Conservation (phyloP, 2,888 invertebrate genomes). For the Penaeus monodon region DNA sequence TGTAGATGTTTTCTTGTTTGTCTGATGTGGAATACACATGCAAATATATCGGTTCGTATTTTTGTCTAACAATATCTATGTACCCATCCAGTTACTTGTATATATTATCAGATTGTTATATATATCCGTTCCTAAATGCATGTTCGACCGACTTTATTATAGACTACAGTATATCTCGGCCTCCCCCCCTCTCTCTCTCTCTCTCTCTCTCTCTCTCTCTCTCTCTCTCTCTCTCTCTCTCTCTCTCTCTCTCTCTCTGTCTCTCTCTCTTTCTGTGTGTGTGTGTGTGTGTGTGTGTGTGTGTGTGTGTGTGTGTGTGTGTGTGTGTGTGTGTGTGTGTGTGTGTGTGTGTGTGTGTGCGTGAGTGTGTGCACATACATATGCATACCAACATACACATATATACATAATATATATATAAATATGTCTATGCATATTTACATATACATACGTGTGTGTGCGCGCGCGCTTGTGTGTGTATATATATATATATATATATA, state of each 20-base stretch:
- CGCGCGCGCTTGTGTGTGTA: neutral
- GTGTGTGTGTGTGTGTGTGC: neutral
- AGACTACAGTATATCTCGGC: neutral
- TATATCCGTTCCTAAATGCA: too few species aligned
- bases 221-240: neutral
- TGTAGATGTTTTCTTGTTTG: too few species aligned
- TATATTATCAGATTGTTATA: too few species aligned
- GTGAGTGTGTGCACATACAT: too few species aligned
- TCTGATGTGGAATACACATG: too few species aligned
- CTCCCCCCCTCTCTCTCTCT: neutral
- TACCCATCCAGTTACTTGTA: too few species aligned
- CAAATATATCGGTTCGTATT: too few species aligned
- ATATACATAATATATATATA: too few species aligned
- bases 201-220: slow-evolving; percentile 1
- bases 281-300: neutral
- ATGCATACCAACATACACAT: too few species aligned
- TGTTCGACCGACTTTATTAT: too few species aligned
- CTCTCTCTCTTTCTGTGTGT: neutral
- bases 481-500: too few species aligned
- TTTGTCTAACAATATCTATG: too few species aligned
- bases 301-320: slow-evolving; percentile 30
- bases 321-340: slow-evolving; percentile 15
- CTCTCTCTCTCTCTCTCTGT: neutral
- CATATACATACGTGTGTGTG: slow-evolving; percentile 4
- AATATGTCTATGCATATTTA: neutral